These are phyloP conservation scores for Zapus hudsonius DNA, from an alignment of 2,113 vertebrate species.

Conservation along the genomic window DNA sequence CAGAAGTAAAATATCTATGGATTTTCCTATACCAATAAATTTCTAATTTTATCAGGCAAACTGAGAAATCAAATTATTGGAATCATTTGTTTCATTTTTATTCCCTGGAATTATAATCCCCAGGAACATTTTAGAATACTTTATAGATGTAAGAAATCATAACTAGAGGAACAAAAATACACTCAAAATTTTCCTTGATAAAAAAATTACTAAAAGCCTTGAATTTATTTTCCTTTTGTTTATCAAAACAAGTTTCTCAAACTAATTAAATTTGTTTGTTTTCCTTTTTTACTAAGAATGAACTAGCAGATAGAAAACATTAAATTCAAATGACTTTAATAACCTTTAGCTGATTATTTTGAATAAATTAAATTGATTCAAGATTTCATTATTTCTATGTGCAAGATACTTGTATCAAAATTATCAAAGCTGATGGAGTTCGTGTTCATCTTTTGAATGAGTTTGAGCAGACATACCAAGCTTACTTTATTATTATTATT, in stretches of 20 bases:
- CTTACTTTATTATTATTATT: not conserved
- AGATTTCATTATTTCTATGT: not conserved
- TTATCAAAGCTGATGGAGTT: not conserved
- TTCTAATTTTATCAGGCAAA: not conserved
- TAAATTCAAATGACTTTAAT: conserved; percentile 7
- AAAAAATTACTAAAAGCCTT: not conserved
- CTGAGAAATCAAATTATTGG: not conserved
- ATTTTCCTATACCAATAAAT: not conserved
- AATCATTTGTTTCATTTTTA: not conserved
- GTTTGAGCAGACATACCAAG: not conserved
- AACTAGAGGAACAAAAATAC: not conserved
- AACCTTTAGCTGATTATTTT: not conserved
- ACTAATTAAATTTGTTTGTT: not conserved
- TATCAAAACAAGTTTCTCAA: conserved; percentile 6
- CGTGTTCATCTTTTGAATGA: not conserved
- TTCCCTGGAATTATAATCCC: not conserved
- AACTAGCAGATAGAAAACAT: not conserved
- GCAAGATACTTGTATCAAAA: not conserved
- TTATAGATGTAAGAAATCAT: not conserved
- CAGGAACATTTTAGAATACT: not conserved
- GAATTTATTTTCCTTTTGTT: not conserved
- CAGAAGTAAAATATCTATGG: not conserved
- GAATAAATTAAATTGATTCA: not conserved
- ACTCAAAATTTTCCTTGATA: not conserved
- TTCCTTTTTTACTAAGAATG: not conserved